Evolutionary conservation across 2,888 invertebrate genomes (phyloP), one percentile per base, ranked within the genome.

Genomic region (Apodemia zela): DNA sequence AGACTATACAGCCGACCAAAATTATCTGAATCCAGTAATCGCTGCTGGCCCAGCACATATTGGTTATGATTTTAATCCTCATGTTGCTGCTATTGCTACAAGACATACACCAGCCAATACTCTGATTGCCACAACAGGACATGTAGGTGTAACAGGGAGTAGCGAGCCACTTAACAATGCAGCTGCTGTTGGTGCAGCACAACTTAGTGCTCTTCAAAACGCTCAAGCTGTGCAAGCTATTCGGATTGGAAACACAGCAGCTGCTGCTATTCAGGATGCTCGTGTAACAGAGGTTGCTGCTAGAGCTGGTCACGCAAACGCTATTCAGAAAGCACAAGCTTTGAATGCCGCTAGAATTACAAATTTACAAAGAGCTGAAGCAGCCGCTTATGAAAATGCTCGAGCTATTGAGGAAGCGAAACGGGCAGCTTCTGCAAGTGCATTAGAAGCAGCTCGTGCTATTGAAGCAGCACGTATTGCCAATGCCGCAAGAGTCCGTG

Each of bases 121-220:
- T 3, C 17, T 61, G 7, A 61, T 47, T 15, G 51, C 60, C 3
- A 65, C 51, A 38, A 42, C 63, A 0, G 65, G 66, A 51, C 60
- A 7, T 47, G 7, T 63, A 15, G 66, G 15, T 25, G n/a, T 54
- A 21, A 18, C 54, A 11, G 54, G 65, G 0, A 73, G 72, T 3
- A 66, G 68, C 49, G 75, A 75, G 17, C 87, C 86, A 0, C 78
- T 90, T 33, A 89, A 89, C 74, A 85, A 80, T 65, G 90, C 89
- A 2, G 90, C 81, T 10, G 83, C 88, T 4, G 88, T 79, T 1
- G 89, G 89, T 13, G 89, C 88, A 15, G 87, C 90, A 45, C 90
- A 89, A 62, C 84, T 90, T 59, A 88, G 86, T 66, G 89, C 89
- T 47, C 89, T 89, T 69, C 89, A 90, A 68, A 89, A 89, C 72